Percentiles rank a stretch among this genome's conserved stretches.
Evolutionary conservation across 1,140 invertebrate species (phyloP).

Genomic region (Drosophila aff.): DNA sequence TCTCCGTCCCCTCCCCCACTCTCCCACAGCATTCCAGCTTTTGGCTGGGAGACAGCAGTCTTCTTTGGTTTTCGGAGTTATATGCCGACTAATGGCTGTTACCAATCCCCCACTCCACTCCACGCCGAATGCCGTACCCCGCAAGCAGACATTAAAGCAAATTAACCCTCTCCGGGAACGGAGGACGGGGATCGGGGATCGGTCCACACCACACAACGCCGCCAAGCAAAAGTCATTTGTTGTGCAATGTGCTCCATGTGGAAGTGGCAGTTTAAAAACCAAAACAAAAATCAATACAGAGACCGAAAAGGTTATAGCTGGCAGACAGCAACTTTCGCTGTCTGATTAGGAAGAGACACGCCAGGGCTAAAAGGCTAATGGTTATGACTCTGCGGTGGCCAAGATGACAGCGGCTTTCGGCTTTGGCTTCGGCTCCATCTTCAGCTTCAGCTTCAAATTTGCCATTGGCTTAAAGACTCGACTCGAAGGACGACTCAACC

Average conservation of each 20-base stretch:
- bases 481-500: constrained; percentile 3
- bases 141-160: constrained; percentile 76
- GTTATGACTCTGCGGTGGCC: constrained; percentile 82
- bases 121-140: neutral
- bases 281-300: constrained; percentile 79
- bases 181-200: neutral
- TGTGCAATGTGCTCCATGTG: constrained; percentile 83
- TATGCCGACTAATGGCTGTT: constrained; percentile 73
- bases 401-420: constrained; percentile 70
- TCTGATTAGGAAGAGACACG: constrained; percentile 78
- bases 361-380: constrained; percentile 81
- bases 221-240: constrained; percentile 78
- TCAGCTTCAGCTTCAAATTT: constrained; percentile 4
- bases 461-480: constrained; percentile 55
- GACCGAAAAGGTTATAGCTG: constrained; percentile 21
- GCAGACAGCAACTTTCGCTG: constrained; percentile 62
- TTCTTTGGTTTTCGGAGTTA: constrained; percentile 51
- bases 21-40: neutral
- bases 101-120: constrained; percentile 45
- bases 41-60: neutral
- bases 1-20: neutral
- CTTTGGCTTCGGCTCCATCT: neutral
- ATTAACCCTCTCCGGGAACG: constrained; percentile 74
- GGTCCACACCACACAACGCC: neutral
- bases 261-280: constrained; percentile 80